A percentile compares a stretch with the other conserved stretches of the same genome.
Evolutionary conservation across 2,888 invertebrate genomes (phyloP).

Genomic region (Orthosia incerta): DNA sequence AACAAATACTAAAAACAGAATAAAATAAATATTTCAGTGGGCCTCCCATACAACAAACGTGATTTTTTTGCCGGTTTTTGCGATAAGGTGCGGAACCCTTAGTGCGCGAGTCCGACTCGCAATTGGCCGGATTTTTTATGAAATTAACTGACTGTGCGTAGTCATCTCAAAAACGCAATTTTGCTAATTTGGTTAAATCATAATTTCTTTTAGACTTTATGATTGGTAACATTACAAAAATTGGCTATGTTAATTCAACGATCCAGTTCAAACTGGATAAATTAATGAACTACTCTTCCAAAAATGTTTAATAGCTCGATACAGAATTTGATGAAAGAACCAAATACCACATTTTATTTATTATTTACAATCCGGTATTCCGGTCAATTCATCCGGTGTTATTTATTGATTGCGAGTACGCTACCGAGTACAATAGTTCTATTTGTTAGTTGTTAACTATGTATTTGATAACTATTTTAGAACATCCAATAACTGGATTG

Average conservation of each 20-base stretch:
- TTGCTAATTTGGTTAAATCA: background rate
- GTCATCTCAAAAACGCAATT: background rate
- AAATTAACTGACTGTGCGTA: slow-evolving; percentile 19
- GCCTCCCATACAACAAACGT: no score
- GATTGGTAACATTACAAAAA: background rate
- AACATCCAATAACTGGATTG: slow-evolving; percentile 2
- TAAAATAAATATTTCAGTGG: no score
- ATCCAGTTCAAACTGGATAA: background rate
- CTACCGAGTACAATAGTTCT: slow-evolving; percentile 10
- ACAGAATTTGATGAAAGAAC: slow-evolving; percentile 11
- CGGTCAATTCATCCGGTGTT: slow-evolving; percentile 28
- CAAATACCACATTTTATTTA: slow-evolving; percentile 32
- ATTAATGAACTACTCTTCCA: background rate
- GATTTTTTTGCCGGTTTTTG: no score
- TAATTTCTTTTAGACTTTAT: background rate
- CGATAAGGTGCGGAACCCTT: no score
- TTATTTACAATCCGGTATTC: slow-evolving; percentile 32
- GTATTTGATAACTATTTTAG: slow-evolving; percentile 31
- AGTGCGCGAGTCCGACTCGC: no score
- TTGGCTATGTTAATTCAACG: background rate
- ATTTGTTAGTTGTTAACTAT: slow-evolving; percentile 22
- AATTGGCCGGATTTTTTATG: no score
- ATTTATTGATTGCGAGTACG: slow-evolving; percentile 25
- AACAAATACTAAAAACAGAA: no score
- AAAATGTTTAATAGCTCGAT: slow-evolving; percentile 2